phyloP scores from a whole-genome alignment of 92 coral and sea anemone genomes.

The Micromussa lordhowensis region DNA sequence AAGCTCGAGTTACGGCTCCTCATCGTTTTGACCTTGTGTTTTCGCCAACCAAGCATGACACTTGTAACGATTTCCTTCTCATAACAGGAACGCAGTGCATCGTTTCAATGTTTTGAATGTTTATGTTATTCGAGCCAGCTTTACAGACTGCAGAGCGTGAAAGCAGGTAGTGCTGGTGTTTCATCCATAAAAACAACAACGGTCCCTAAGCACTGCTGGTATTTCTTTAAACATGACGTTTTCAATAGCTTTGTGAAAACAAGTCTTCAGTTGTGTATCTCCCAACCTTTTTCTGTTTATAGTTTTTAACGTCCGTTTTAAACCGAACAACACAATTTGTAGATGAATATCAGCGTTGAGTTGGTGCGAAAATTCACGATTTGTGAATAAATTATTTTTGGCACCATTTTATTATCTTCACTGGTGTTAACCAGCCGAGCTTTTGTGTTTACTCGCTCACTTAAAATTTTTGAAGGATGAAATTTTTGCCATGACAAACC shows the following conservation, averaged over 20 bases:
- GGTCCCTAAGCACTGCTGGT: conserved; percentile 23
- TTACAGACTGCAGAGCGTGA: conserved; percentile 29
- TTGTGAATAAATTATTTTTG: not conserved
- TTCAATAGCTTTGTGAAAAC: conserved; percentile 4
- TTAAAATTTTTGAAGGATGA: not conserved
- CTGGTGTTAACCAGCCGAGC: not conserved
- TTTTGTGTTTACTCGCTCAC: not conserved
- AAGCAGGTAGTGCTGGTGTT: conserved; percentile 50
- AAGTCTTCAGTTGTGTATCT: not conserved
- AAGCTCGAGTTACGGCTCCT: conserved; percentile 26
- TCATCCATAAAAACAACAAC: not conserved
- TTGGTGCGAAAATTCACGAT: not conserved
- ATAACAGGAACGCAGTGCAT: conserved; percentile 11
- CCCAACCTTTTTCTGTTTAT: not conserved
- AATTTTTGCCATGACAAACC: too few relatives aligned
- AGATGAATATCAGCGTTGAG: not conserved
- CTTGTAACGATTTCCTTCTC: conserved; percentile 17
- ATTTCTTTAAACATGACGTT: not conserved
- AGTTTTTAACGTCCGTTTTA: not conserved
- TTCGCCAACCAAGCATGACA: conserved; percentile 28
- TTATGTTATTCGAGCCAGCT: conserved; percentile 22
- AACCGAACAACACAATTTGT: not conserved
- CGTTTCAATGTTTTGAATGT: conserved; percentile 8
- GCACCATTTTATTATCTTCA: not conserved
- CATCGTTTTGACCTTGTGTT: conserved; percentile 30